Evolutionary conservation across 1,140 invertebrate species (phyloP).

Genomic region (Anoplolepis gracilipes): DNA sequence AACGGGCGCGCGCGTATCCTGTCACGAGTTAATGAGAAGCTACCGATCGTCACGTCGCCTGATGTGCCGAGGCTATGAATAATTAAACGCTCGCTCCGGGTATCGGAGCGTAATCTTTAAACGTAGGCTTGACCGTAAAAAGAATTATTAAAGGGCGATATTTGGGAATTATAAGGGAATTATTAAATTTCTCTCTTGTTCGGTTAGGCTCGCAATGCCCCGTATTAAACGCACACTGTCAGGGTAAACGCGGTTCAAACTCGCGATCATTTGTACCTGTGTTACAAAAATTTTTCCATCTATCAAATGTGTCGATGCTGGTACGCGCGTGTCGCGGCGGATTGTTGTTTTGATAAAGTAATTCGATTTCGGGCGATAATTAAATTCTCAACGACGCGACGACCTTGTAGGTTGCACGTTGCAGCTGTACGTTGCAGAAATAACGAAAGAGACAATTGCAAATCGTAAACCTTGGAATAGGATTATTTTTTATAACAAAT

Average conservation of each 20-base stretch:
- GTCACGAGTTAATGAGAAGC: conserved; percentile 72
- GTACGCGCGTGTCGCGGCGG: not conserved
- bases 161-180: too few relatives aligned
- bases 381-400: conserved; percentile 45
- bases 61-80: conserved; percentile 65
- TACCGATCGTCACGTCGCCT: conserved; percentile 65
- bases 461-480: conserved; percentile 22
- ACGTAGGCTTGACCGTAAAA: conserved; percentile 70
- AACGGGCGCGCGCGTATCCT: not conserved
- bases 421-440: not conserved
- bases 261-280: conserved; percentile 19
- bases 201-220: conserved; percentile 34
- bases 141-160: conserved; percentile 80
- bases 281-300: conserved; percentile 29
- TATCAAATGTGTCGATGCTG: not conserved
- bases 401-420: conserved; percentile 1
- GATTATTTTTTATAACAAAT: not conserved
- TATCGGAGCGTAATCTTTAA: conserved; percentile 66
- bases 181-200: conserved; percentile 56
- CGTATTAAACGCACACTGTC: conserved; percentile 23
- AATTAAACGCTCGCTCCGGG: conserved; percentile 64
- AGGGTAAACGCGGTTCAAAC: conserved; percentile 38
- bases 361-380: conserved; percentile 46
- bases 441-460: conserved; percentile 5
- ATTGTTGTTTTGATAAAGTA: conserved; percentile 51